Conservation (phyloP, 2,888 invertebrate species). For the Coenonympha arcania region DNA sequence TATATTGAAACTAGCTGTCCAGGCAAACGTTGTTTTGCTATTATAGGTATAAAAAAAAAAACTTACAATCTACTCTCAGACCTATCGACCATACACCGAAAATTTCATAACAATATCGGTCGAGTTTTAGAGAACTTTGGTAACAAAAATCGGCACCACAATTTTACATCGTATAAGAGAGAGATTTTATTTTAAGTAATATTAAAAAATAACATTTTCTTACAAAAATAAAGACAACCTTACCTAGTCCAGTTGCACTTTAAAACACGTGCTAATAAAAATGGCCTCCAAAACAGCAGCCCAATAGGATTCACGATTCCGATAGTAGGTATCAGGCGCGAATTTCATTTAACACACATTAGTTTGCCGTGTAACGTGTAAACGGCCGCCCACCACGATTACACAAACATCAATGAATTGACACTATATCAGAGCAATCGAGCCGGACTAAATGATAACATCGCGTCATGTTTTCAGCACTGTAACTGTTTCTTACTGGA, state of each 20-base stretch:
- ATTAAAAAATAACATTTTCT: neutral
- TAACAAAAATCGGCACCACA: too few species aligned
- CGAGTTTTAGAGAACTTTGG: too few species aligned
- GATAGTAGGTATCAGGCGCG: conserved; percentile 19
- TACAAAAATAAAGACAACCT: neutral
- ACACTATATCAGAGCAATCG: conserved; percentile 38
- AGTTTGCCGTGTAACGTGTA: conserved; percentile 17
- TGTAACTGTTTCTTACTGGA: too few species aligned
- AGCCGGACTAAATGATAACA: conserved; percentile 36
- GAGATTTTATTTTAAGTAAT: too few species aligned
- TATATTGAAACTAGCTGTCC: too few species aligned
- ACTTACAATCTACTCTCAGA: too few species aligned
- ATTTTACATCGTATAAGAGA: too few species aligned
- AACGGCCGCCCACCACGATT: conserved; percentile 44
- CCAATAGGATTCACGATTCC: conserved; percentile 21
- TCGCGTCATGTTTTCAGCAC: conserved; percentile 7
- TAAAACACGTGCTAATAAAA: neutral
- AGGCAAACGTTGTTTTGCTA: too few species aligned
- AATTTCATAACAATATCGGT: too few species aligned
- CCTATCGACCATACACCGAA: too few species aligned
- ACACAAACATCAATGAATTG: conserved; percentile 56
- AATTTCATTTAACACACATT: conserved; percentile 6
- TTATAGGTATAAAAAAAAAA: too few species aligned
- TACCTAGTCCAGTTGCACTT: neutral
- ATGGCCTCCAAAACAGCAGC: neutral